Percentiles rank a stretch among this genome's conserved stretches.
Evolutionary conservation across 2,797 vertebrate species (phyloP).

Genomic region (Alectoris magna): DNA sequence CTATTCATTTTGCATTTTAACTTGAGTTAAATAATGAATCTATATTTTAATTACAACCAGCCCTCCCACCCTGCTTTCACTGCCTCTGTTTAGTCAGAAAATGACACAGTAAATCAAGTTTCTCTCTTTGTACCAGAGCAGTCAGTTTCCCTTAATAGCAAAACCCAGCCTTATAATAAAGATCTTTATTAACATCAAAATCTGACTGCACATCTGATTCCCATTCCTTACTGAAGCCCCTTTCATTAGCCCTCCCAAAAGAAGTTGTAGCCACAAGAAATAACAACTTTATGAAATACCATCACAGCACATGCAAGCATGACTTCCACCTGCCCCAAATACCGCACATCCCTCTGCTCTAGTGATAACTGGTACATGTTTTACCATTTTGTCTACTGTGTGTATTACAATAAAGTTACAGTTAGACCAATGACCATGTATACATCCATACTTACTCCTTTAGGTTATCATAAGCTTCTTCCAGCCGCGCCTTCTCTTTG

Average conservation of each 20-base stretch:
- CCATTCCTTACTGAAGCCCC: background rate
- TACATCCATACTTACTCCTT: constrained; percentile 90
- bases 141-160: background rate
- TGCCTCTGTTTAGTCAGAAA: background rate
- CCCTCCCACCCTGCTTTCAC: background rate
- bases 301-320: background rate
- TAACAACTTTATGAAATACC: background rate
- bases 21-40: background rate
- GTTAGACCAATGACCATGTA: background rate
- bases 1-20: background rate
- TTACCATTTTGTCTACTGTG: background rate
- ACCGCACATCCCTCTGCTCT: background rate
- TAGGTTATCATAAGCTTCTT: constrained; percentile 96
- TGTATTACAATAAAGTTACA: background rate
- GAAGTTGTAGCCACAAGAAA: background rate
- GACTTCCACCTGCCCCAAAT: constrained; percentile 6
- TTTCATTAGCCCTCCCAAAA: background rate
- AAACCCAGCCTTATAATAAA: background rate
- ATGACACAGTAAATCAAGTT: background rate
- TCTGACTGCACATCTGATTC: background rate
- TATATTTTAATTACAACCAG: background rate
- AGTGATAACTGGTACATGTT: background rate
- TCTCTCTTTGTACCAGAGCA: background rate
- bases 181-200: background rate
- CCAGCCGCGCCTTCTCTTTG: constrained; percentile 94